These are phyloP conservation scores for Pyxicephalus adspersus DNA, from an alignment of 2,113 vertebrate genomes.

Conservation along the genomic window DNA sequence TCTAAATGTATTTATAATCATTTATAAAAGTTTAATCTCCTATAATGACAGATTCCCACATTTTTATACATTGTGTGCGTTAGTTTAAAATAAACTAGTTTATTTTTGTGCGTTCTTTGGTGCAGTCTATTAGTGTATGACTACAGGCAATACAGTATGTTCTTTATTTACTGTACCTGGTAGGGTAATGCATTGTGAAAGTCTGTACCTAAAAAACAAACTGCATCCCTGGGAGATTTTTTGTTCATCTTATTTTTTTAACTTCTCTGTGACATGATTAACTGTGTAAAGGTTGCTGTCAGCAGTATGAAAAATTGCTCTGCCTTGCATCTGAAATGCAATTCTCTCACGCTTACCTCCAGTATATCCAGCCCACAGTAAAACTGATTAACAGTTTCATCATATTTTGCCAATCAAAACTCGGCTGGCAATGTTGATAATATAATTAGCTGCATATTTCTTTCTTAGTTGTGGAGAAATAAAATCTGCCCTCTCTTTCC, in stretches of 20 bases:
- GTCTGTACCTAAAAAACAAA: neutral
- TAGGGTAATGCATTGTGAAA: neutral
- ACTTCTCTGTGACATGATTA: slow-evolving; percentile 45
- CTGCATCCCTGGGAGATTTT: slow-evolving; percentile 1
- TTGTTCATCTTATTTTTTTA: slow-evolving; percentile 13
- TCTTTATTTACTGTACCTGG: neutral
- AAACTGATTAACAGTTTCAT: slow-evolving; percentile 25
- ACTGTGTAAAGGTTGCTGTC: slow-evolving; percentile 43
- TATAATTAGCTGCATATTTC: slow-evolving; percentile 17
- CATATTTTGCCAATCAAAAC: slow-evolving; percentile 31
- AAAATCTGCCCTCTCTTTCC: neutral
- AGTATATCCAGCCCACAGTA: neutral
- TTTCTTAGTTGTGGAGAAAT: neutral
- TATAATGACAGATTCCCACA: neutral
- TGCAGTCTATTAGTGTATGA: neutral
- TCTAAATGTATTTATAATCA: too few species aligned
- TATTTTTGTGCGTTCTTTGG: neutral
- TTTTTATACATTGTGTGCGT: neutral
- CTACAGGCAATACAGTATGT: neutral
- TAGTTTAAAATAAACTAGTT: neutral
- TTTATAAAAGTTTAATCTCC: neutral
- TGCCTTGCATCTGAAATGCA: slow-evolving; percentile 37
- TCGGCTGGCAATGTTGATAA: slow-evolving; percentile 13
- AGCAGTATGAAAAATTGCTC: slow-evolving; percentile 45
- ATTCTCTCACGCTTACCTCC: slow-evolving; percentile 27